These are phyloP conservation scores for Drosophila littoralis DNA, from an alignment of 1,140 invertebrate species.

Conservation along the genomic window DNA sequence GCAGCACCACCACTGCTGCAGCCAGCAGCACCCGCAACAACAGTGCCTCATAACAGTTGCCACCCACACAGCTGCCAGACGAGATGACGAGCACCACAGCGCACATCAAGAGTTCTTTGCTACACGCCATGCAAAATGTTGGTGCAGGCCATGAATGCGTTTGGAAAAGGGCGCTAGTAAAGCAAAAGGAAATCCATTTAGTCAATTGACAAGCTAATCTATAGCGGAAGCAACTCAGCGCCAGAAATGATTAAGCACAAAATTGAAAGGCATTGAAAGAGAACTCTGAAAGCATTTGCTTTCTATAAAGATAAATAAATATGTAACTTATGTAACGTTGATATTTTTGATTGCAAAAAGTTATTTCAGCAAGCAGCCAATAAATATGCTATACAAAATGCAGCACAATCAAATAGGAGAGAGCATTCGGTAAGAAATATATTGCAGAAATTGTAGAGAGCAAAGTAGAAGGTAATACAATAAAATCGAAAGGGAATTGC, in stretches of 20 bases:
- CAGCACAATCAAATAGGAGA: too few relatives aligned
- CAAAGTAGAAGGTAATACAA: too few relatives aligned
- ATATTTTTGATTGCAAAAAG: too few relatives aligned
- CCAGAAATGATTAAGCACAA: neutral
- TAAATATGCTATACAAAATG: too few relatives aligned
- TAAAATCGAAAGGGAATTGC: too few relatives aligned
- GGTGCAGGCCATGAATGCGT: slow-evolving; percentile 6
- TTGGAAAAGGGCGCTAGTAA: neutral
- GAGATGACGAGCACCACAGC: slow-evolving; percentile 36
- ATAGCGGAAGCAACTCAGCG: neutral
- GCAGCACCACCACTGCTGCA: slow-evolving; percentile 21
- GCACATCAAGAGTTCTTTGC: slow-evolving; percentile 22
- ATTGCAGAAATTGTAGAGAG: too few relatives aligned
- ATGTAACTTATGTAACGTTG: too few relatives aligned
- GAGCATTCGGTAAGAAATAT: too few relatives aligned
- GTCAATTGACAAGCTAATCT: slow-evolving; percentile 42
- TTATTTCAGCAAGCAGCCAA: too few relatives aligned
- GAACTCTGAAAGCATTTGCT: neutral
- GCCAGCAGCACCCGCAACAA: slow-evolving; percentile 1
- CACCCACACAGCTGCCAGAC: slow-evolving; percentile 42
- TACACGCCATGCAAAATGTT: slow-evolving; percentile 64
- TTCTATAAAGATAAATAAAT: too few relatives aligned
- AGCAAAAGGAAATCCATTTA: slow-evolving; percentile 17
- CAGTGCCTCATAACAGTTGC: slow-evolving; percentile 13
- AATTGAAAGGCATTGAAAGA: neutral